Evolutionary conservation across 2,797 vertebrate genomes (phyloP), one percentile per base, ranked within the genome.

Genomic region (Syndactyla subalaris): DNA sequence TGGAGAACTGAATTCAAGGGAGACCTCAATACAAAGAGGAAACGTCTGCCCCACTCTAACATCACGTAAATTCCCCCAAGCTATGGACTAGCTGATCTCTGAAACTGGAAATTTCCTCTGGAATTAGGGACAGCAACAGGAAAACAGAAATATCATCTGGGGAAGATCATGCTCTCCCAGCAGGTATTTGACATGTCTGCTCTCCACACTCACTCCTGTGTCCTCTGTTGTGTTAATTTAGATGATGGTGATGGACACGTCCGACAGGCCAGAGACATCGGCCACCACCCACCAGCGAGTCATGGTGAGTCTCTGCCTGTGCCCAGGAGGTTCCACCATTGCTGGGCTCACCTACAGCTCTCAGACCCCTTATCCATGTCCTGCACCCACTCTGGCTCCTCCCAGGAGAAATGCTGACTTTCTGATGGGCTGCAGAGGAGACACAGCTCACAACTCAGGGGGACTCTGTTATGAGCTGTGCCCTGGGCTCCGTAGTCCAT

Each of bases 221-320:
- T 88, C 83, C 54, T 88, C 65, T 96, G 59, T 51, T 91, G 68
- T 96, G 63, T 55, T 52, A 4, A 59, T 77, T 61, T 30, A 96
- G 96, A 7, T 91, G 49, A 72, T 7, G 87, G 48, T 23, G 72
- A n/a, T 12, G 36, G 83, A n/a, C 95, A 72, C 0, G 27, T 91
- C 41, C 93, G 96, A 9, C 87, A 83, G 89, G 95, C 63, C 87
- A 89, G 96, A 65, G 96, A 96, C 22, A 4, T 91, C 14, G 93
- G 39, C 10, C 96, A 8, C 30, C 96, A 27, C 72, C 26, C 52
- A 0, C 81, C 61, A 0, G 39, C 6, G 0, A 65, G 45, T 51
- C 95, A 55, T 0, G 91, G 96, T 96, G 77, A 94, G 96, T 92
- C 18, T 61, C 22, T 76, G 27, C 20, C 0, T 14, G 58, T 85